Base-by-base conservation (phyloP, 2,888 invertebrate species). In the Caenorhabditis sp. region DNA sequence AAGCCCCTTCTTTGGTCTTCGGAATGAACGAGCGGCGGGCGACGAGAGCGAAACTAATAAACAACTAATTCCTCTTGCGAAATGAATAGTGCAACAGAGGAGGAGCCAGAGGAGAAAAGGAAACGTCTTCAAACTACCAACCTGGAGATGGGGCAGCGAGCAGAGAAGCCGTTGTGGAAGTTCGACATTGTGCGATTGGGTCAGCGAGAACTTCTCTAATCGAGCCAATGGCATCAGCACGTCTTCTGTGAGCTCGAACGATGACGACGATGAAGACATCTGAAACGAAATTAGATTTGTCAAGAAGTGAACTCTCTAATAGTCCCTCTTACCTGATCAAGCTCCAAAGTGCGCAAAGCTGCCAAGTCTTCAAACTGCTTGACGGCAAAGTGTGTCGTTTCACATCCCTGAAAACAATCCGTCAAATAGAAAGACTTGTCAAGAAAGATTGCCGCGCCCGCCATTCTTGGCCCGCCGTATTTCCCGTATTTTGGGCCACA, bases 181-280 rank as follows among this genome's bases (percentile, higher is more conserved):
- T n/a, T 74, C 76, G 20, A 81, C 64, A 22, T 81, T 55, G 3
- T 15, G 37, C 1, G 84, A 83, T 37, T 70, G 65, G 4, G 83
- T 78, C 24, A 87, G 22, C 13, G 82, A 72, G 26, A 87, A 79
- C 69, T 86, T 86, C 47, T 87, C 85, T 13, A 87, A 71, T 5
- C 74, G 40, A 13, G 67, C 70, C 15, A 86, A n/a, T 3, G 83
- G 80, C 53, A 69, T 56, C 18, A 82, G 47, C 0, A 69, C 72
- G 58, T 82, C 76, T 65, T 76, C 76, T n/a, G 70, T 58, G 24
- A 80, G 35, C 37, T 81, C 76, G 37, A 81, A 71, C 3, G 65
- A 53, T 9, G 51, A 51, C 4, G 3, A 11, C 13, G 24, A 13
- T 13, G 51, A 24, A 15, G 51, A 51, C 51, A 51, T 13, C 51